Percentiles rank a stretch among this genome's conserved stretches.
Evolutionary conservation across 2,113 vertebrate species (phyloP).

Genomic region (Elephantulus edwardii): DNA sequence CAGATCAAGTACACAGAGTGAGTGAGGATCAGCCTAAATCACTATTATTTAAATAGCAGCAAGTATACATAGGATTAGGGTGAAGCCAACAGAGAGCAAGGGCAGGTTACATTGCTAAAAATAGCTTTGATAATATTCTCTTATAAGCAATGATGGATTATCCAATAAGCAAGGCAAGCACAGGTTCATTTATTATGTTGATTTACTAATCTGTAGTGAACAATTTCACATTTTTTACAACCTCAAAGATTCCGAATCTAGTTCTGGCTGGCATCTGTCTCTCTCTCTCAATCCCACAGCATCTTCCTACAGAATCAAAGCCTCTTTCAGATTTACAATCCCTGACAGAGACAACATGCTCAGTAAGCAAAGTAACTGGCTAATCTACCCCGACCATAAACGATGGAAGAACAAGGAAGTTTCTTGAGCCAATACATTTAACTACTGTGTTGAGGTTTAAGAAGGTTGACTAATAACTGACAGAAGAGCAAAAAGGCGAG

Average conservation of each 20-base stretch:
- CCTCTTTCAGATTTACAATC: too few species aligned
- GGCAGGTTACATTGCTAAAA: not conserved
- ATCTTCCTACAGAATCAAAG: too few species aligned
- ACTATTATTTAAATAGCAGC: not conserved
- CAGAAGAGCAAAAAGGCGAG: not conserved
- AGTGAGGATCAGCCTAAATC: not conserved
- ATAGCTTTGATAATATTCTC: not conserved
- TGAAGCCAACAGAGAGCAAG: not conserved
- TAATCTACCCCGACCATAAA: not conserved
- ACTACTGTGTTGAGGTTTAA: not conserved
- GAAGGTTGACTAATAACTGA: not conserved
- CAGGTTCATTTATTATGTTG: too few species aligned
- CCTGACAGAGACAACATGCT: too few species aligned
- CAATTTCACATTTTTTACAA: too few species aligned
- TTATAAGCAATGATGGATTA: not conserved
- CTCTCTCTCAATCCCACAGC: too few species aligned
- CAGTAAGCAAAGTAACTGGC: too few species aligned
- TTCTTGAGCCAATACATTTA: not conserved
- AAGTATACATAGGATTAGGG: not conserved
- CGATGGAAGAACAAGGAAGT: not conserved
- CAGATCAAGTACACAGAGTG: rapidly evolving
- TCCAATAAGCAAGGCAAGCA: too few species aligned
- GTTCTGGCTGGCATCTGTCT: too few species aligned
- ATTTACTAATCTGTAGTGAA: too few species aligned
- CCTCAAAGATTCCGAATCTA: too few species aligned